These are phyloP conservation scores for Chlorops oryzae DNA, from an alignment of 1,140 invertebrate genomes.

Conservation along the genomic window DNA sequence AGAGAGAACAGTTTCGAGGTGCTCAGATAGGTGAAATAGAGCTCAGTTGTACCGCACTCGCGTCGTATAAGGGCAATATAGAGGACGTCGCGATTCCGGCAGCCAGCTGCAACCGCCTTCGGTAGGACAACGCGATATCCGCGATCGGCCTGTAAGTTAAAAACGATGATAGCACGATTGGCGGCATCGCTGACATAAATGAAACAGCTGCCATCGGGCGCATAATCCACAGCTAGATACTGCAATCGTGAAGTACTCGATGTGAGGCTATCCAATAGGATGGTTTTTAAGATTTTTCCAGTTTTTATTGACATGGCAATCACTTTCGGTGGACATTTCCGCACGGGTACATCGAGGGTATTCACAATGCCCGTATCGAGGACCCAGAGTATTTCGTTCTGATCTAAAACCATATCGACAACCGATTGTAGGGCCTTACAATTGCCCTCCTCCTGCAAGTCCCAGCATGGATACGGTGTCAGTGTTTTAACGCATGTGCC, in stretches of 20 bases:
- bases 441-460: constrained; percentile 55
- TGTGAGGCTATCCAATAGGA: constrained; percentile 53
- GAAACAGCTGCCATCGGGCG: constrained; percentile 49
- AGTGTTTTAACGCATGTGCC: constrained; percentile 48
- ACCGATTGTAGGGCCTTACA: constrained; percentile 55
- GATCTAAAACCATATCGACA: constrained; percentile 56
- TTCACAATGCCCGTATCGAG: constrained; percentile 57
- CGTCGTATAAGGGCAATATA: constrained; percentile 53
- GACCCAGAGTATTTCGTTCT: constrained; percentile 53
- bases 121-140: constrained; percentile 58
- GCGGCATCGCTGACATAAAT: constrained; percentile 60
- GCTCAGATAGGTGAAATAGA: constrained; percentile 57
- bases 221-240: constrained; percentile 56
- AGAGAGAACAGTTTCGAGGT: constrained; percentile 53
- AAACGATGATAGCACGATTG: constrained; percentile 57
- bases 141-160: constrained; percentile 53
- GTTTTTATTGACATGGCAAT: constrained; percentile 53
- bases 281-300: constrained; percentile 53
- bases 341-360: constrained; percentile 51
- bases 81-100: constrained; percentile 52
- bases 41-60: constrained; percentile 49
- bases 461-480: constrained; percentile 55
- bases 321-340: constrained; percentile 54
- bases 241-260: constrained; percentile 52
- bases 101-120: constrained; percentile 47